phyloP scores from a whole-genome alignment of 2,113 vertebrate genomes.

The Pteropus alecto region DNA sequence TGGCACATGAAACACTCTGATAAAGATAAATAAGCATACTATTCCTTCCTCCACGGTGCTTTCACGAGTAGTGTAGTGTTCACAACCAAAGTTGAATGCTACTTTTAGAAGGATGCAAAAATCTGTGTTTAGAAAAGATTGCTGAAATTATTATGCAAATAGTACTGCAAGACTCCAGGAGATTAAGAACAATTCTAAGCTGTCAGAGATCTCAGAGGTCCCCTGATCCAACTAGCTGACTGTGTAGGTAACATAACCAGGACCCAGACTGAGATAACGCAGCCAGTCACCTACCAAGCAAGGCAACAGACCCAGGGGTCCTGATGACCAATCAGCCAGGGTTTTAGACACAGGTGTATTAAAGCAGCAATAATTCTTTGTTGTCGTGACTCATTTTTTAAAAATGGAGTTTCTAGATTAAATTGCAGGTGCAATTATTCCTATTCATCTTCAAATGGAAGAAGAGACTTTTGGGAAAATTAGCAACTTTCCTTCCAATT shows the following conservation, averaged over 20 bases:
- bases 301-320: background rate
- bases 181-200: background rate
- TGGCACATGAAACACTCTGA: background rate
- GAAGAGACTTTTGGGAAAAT: slow-evolving; percentile 16
- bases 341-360: background rate
- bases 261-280: background rate
- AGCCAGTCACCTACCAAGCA: background rate
- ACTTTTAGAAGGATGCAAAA: background rate
- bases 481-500: background rate
- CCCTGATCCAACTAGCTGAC: background rate
- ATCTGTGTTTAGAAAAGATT: background rate
- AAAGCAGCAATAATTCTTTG: background rate
- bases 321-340: background rate
- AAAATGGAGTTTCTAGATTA: background rate
- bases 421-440: background rate
- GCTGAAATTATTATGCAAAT: background rate
- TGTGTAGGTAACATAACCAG: background rate
- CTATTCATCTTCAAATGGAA: background rate
- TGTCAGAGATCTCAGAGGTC: background rate
- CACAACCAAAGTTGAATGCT: background rate
- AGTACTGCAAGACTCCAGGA: background rate
- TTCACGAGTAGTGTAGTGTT: background rate
- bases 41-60: background rate
- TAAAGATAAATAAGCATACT: background rate
- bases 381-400: background rate